Conservation (phyloP, 2,113 vertebrate species). For the Oenanthe melanoleuca region DNA sequence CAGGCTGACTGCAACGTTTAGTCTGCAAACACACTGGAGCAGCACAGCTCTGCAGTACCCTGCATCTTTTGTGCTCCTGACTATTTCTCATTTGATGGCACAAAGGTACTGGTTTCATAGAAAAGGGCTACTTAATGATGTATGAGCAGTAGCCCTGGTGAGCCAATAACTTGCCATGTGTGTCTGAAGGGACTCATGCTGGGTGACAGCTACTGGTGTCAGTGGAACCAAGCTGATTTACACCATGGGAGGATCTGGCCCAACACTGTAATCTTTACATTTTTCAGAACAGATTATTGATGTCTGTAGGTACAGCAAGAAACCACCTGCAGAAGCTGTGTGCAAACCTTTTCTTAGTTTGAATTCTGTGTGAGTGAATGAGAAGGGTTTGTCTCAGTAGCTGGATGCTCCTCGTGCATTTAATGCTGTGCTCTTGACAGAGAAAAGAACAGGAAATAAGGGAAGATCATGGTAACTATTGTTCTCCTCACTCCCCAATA, state of each 20-base stretch:
- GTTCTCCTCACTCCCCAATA: constrained; percentile 40
- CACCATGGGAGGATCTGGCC: not conserved
- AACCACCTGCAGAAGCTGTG: not conserved
- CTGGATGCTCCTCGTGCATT: not conserved
- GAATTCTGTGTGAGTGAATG: not conserved
- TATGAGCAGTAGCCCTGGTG: not conserved
- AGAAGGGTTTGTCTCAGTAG: not conserved
- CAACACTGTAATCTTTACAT: not conserved
- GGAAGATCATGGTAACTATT: constrained; percentile 43
- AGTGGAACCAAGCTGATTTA: not conserved
- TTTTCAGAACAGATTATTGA: not conserved
- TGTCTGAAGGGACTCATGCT: not conserved
- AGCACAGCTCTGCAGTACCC: not conserved
- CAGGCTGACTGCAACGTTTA: not conserved
- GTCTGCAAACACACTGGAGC: not conserved
- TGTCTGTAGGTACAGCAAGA: not conserved
- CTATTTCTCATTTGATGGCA: not conserved
- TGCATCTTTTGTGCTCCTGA: not conserved
- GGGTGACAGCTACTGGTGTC: not conserved
- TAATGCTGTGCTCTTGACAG: not conserved
- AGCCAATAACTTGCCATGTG: not conserved
- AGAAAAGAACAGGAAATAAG: constrained; percentile 47
- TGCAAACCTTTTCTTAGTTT: not conserved
- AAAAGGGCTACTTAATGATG: not conserved
- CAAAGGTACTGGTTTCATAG: not conserved